These are phyloP conservation scores for Andrena minutula DNA, from an alignment of 2,888 invertebrate genomes.

Conservation along the genomic window DNA sequence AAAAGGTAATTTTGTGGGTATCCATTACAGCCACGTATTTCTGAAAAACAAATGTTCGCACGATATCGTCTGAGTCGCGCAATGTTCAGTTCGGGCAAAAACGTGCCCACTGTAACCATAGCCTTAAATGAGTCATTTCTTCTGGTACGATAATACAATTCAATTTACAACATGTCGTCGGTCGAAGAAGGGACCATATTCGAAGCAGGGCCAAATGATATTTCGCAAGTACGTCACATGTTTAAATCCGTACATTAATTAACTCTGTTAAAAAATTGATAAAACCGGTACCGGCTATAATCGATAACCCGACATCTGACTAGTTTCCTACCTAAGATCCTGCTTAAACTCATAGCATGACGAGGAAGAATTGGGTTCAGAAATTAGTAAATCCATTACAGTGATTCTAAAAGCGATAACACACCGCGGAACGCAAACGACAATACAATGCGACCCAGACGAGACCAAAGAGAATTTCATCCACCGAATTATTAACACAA, in stretches of 20 bases:
- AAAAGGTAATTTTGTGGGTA: no score
- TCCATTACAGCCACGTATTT: no score
- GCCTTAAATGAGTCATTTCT: not conserved
- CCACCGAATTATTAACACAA: slow-evolving; percentile 65
- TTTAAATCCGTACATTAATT: no score
- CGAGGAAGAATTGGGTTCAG: slow-evolving; percentile 37
- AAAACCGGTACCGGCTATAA: not conserved
- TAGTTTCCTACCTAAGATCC: not conserved
- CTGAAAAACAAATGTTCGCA: no score
- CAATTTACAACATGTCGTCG: slow-evolving; percentile 8
- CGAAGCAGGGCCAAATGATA: not conserved
- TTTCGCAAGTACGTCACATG: not conserved
- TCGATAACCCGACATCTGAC: not conserved
- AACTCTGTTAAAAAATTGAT: not conserved
- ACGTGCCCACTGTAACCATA: no score
- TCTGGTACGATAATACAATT: not conserved
- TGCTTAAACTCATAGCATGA: slow-evolving; percentile 19
- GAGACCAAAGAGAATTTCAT: slow-evolving; percentile 70
- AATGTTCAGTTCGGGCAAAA: no score
- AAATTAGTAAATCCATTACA: slow-evolving; percentile 72
- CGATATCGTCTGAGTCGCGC: no score
- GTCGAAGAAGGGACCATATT: not conserved
- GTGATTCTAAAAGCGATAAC: slow-evolving; percentile 71
- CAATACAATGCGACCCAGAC: slow-evolving; percentile 70
- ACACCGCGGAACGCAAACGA: slow-evolving; percentile 75